Conservation (phyloP, 2,888 invertebrate species). For the Tholera decimalis region DNA sequence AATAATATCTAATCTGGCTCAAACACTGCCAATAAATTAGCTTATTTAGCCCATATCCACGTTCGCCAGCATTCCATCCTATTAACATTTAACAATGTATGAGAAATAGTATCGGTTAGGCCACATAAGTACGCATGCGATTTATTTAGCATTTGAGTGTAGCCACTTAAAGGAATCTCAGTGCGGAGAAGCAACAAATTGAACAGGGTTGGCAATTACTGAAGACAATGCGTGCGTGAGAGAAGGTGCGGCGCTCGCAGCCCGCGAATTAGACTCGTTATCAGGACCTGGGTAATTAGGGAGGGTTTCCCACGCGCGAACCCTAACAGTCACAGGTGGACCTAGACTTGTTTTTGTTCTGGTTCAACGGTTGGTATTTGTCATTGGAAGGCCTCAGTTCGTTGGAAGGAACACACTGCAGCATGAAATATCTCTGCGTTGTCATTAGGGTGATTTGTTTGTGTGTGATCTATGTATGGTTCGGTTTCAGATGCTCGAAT, state of each 20-base stretch:
- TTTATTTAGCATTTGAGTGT: constrained; percentile 89
- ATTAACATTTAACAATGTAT: constrained; percentile 70
- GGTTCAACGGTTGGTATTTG: constrained; percentile 47
- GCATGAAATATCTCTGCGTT: not conserved
- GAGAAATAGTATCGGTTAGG: constrained; percentile 70
- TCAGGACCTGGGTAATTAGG: constrained; percentile 88
- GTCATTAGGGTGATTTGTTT: not conserved
- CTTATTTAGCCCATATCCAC: constrained; percentile 55
- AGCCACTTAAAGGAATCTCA: constrained; percentile 91
- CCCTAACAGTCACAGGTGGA: constrained; percentile 75
- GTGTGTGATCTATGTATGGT: too few relatives aligned
- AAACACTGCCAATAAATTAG: constrained; percentile 54
- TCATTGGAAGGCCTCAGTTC: constrained; percentile 25
- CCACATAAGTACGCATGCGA: constrained; percentile 76
- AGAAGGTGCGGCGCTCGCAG: constrained; percentile 88
- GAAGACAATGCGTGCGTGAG: constrained; percentile 91
- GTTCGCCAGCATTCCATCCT: constrained; percentile 62
- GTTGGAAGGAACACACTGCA: not conserved
- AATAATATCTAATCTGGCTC: constrained; percentile 60
- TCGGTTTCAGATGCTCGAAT: not conserved
- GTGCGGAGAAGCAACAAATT: constrained; percentile 89
- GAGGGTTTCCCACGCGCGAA: constrained; percentile 86
- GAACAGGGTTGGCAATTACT: constrained; percentile 91
- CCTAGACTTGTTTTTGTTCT: constrained; percentile 57
- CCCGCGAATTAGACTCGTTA: constrained; percentile 90